A percentile compares a stretch with the other conserved stretches of the same genome.
phyloP scores from a whole-genome alignment of 2,797 vertebrate genomes.

The Leucoraja ocellata region DNA sequence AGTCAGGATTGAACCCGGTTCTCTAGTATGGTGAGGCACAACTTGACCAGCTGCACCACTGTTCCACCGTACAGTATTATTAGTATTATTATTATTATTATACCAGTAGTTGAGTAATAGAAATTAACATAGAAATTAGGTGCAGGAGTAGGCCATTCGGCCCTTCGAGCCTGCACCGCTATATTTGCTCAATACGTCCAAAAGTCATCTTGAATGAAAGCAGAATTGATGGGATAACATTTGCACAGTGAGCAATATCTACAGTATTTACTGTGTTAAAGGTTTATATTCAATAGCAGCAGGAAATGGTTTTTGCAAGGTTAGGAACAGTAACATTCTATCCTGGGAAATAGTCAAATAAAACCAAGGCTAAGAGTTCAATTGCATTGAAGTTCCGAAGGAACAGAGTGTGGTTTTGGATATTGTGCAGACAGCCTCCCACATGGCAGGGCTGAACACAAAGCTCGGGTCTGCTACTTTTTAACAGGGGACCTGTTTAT shows the following conservation, averaged over 20 bases:
- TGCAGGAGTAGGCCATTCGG: too few species aligned
- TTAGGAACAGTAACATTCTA: background rate
- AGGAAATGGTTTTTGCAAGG: background rate
- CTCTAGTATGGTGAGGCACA: too few species aligned
- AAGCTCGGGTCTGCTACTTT: constrained; percentile 25
- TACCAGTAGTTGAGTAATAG: background rate
- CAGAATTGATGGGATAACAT: background rate
- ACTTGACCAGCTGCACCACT: too few species aligned
- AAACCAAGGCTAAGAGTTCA: constrained; percentile 26
- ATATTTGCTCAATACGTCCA: background rate
- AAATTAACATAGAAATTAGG: too few species aligned
- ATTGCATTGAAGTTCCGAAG: constrained; percentile 9
- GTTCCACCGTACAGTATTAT: background rate
- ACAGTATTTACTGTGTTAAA: background rate
- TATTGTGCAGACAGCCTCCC: constrained; percentile 29
- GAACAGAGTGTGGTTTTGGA: background rate
- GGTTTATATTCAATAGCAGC: background rate
- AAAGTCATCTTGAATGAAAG: background rate
- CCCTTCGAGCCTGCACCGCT: too few species aligned
- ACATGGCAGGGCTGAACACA: constrained; percentile 13
- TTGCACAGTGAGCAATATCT: background rate
- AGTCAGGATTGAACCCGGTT: too few species aligned
- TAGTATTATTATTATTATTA: too few species aligned
- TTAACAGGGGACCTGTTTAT: constrained; percentile 27
- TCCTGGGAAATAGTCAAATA: constrained; percentile 15